Evolutionary conservation across 2,113 vertebrate genomes (phyloP).

Genomic region (Falcunculus frontatus): DNA sequence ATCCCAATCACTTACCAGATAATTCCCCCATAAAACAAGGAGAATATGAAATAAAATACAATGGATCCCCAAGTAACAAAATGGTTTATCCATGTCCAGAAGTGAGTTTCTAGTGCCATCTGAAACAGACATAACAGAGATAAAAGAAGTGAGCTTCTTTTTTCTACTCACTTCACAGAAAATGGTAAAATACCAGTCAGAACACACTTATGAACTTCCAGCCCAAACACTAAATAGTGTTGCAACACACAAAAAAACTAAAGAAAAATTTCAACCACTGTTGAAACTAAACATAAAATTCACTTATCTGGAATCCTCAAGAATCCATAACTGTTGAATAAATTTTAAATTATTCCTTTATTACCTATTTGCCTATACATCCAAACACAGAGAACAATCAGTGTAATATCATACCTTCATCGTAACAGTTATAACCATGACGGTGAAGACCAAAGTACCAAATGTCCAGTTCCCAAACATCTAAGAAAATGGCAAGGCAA

Average conservation of each 20-base stretch:
- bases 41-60: conserved; percentile 97
- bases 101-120: conserved; percentile 96
- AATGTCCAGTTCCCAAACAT: conserved; percentile 99
- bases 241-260: not conserved
- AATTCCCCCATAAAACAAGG: conserved; percentile 96
- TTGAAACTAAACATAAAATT: not conserved
- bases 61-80: conserved; percentile 99
- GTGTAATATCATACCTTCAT: conserved; percentile 81
- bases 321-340: not conserved
- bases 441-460: conserved; percentile 95
- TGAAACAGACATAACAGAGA: conserved; percentile 65
- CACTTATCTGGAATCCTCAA: not conserved
- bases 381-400: not conserved
- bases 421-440: conserved; percentile 97
- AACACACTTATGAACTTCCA: not conserved
- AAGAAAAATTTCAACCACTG: not conserved
- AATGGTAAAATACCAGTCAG: not conserved
- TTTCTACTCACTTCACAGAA: not conserved
- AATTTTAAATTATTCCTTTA: not conserved
- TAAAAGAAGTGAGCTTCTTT: not conserved
- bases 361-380: not conserved
- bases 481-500: conserved; percentile 61
- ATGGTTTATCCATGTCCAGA: conserved; percentile 99
- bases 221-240: not conserved
- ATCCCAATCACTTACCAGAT: conserved; percentile 87